Percentiles rank a stretch among this genome's conserved stretches.
Conservation (phyloP, 1,140 invertebrate species). For the Lerema accius region DNA sequence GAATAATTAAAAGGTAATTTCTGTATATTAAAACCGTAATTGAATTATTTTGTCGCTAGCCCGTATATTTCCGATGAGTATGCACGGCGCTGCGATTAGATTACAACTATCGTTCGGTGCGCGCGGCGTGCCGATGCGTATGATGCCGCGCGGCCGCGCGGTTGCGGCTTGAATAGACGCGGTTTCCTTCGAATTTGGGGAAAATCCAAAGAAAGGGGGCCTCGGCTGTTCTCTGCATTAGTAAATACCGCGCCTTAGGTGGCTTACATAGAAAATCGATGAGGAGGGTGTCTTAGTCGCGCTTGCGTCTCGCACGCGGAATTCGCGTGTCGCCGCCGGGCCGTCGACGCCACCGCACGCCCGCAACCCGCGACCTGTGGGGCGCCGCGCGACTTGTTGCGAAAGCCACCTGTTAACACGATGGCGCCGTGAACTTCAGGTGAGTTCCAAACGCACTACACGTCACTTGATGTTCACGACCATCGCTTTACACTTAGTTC, state of each 20-base stretch:
- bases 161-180: slow-evolving; percentile 33
- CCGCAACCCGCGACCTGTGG: slow-evolving; percentile 63
- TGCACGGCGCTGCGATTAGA: too few species aligned
- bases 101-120: too few species aligned
- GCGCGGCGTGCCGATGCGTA: too few species aligned
- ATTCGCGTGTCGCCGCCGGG: slow-evolving; percentile 61
- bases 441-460: slow-evolving; percentile 47
- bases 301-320: slow-evolving; percentile 59
- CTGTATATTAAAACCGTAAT: too few species aligned
- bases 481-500: too few species aligned
- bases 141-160: slow-evolving; percentile 10
- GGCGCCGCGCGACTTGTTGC: slow-evolving; percentile 70
- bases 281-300: slow-evolving; percentile 51
- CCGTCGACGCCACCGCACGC: slow-evolving; percentile 66
- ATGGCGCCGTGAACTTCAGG: slow-evolving; percentile 70
- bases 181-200: slow-evolving; percentile 50
- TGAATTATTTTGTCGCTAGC: too few species aligned
- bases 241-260: slow-evolving; percentile 72
- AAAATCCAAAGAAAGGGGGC: slow-evolving; percentile 62
- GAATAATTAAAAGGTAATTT: too few species aligned
- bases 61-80: too few species aligned
- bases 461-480: neutral
- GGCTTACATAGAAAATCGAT: slow-evolving; percentile 71
- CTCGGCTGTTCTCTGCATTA: slow-evolving; percentile 70
- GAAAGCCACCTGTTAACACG: slow-evolving; percentile 76